phyloP scores from a whole-genome alignment of 2,113 vertebrate species.

The Acanthisitta chloris region DNA sequence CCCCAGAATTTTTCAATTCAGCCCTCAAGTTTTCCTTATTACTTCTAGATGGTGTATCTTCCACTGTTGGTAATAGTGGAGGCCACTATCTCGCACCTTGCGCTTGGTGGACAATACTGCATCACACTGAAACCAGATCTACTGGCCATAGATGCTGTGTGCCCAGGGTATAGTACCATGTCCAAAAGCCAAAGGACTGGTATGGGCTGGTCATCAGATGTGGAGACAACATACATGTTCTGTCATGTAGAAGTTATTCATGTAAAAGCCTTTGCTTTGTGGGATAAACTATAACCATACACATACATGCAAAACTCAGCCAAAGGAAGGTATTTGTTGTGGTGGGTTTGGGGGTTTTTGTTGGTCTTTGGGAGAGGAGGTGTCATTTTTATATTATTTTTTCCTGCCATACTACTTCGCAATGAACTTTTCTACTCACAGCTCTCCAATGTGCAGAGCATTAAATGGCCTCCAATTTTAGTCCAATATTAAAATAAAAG shows the following conservation, averaged over 20 bases:
- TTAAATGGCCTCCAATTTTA: neutral
- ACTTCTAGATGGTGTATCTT: neutral
- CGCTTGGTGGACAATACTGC: accelerated
- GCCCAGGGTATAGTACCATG: accelerated
- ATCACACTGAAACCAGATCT: accelerated
- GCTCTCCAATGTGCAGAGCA: neutral
- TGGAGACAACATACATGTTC: accelerated
- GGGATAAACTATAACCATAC: neutral
- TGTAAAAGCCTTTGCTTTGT: neutral
- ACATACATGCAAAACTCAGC: neutral
- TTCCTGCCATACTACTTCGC: neutral
- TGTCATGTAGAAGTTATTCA: accelerated
- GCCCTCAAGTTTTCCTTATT: neutral
- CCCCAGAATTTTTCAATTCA: too few species aligned
- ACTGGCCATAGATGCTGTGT: accelerated
- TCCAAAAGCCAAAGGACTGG: neutral
- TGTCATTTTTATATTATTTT: neutral
- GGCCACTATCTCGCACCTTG: accelerated
- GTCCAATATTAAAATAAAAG: neutral
- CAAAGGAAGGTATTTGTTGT: neutral
- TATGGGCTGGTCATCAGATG: accelerated
- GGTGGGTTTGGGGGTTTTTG: neutral
- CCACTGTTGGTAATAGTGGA: neutral
- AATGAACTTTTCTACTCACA: neutral
- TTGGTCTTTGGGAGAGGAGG: neutral